Evolutionary conservation across 2,113 vertebrate species (phyloP), one percentile per base, ranked within the genome.

Genomic region (Lipophrys pholis): DNA sequence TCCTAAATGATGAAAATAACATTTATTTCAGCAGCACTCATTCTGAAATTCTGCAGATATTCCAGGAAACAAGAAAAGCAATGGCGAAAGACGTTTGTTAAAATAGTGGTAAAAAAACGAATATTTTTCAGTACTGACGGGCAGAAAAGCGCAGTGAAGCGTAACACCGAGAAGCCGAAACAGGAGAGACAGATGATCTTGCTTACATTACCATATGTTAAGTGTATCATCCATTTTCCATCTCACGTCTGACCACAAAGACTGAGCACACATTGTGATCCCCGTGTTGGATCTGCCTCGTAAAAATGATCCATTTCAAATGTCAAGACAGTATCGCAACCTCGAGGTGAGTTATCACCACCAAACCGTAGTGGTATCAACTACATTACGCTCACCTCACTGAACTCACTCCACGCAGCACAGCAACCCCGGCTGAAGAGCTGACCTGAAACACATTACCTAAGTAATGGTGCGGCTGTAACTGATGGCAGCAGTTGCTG

Each of bases 391-490:
- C 58, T 78, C 69, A 80, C 72, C 63, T 78, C 63, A 80, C 39
- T 80, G 58, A 80, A 78, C 83, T 69, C 63, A 9, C 75, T 74
- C 51, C 14, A 15, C 75, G 68, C 46, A 69, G 72, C 54, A n/a
- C 21, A 21, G 76, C 64, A 57, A 58, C 50, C 53, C 64, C 59
- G 55, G 59, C 63, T 57, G 78, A 79, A 56, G 76, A 89, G 42
- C 76, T 82, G 80, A 81, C 82, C 80, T 70, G 63, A 83, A 76
- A 84, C 74, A 67, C 76, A 82, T 86, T 75, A 82, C 69, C 68
- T 66, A 68, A 68, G 67, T 80, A 78, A 76, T 76, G 70, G 73
- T 54, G 40, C 83, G 60, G 38, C 60, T 17, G 7, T 86, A 86
- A 86, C 59, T 82, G 81, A 85, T 82, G 67, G 63, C 69, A 11